Base-by-base conservation (phyloP, 30 jellyfish, hydroid and myxozoan species). In the Turritopsis rubra region DNA sequence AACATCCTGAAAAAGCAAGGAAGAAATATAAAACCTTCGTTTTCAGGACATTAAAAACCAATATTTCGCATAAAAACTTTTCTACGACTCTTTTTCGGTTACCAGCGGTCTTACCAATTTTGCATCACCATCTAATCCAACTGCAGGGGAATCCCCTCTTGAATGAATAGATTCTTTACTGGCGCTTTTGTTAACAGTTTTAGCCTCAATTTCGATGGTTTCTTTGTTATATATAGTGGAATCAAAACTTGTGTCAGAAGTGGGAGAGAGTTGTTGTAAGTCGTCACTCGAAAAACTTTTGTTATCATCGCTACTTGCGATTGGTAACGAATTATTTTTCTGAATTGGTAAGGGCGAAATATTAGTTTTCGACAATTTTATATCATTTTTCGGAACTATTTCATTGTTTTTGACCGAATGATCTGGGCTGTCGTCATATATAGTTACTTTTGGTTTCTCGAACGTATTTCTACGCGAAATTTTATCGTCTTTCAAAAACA, bases 31-130 rank as follows among this genome's bases (percentile, higher is more conserved):
- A n/a, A n/a, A n/a, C n/a, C n/a, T n/a, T n/a, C n/a, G n/a, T n/a
- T n/a, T n/a, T n/a, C n/a, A n/a, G n/a, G n/a, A n/a, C n/a, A n/a
- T n/a, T n/a, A n/a, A n/a, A n/a, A n/a, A n/a, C n/a, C n/a, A n/a
- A n/a, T n/a, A n/a, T n/a, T n/a, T n/a, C n/a, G n/a, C n/a, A n/a
- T n/a, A n/a, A n/a, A n/a, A n/a, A n/a, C n/a, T n/a, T n/a, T n/a
- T n/a, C n/a, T n/a, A n/a, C n/a, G n/a, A n/a, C n/a, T n/a, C n/a
- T n/a, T n/a, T n/a, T n/a, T n/a, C n/a, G n/a, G n/a, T n/a, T n/a
- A n/a, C n/a, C n/a, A n/a, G n/a, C n/a, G n/a, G 20, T 16, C 92
- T 83, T 83, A 91, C 97, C 96, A 91, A 66, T 81, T 86, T 91
- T 1, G 97, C 97, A 79, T 91, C 97, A 22, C 89, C 97, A 21